Evolutionary conservation across 2,113 vertebrate species (phyloP), one percentile per base, ranked within the genome.

Genomic region (Rutilus rutilus): DNA sequence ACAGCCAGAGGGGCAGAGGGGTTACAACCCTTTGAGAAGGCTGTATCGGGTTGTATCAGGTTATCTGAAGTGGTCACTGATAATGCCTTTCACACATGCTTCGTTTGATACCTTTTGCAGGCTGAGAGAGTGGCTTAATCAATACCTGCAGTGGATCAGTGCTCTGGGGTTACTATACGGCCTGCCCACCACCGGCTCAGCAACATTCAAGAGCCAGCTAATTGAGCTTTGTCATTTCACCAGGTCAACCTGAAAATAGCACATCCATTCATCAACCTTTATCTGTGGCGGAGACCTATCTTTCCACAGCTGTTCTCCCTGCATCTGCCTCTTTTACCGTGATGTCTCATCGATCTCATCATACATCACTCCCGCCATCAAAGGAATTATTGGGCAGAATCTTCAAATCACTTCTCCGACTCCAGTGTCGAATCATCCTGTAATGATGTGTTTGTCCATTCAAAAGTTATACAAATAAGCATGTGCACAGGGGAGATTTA

Each of bases 31-130:
- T 78, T 80, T 87, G 79, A 91, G 88, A 88, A 89, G 91, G 78
- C 91, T 89, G 91, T 88, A 94, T 94, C 89, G 91, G 93, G 93
- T 94, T 92, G 91, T 91, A 89, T 89, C 91, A 91, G 93, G 94
- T 94, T 93, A 94, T 94, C 93, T 93, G 92, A 92, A 94, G 93
- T 93, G 92, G 89, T 91, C 64, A 84, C 90, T 93, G 93, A 93
- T 94, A 95, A 95, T 95, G 94, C 92, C 94, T 94, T 93, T 95
- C 89, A 94, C 93, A 93, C 93, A 90, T 92, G 92, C 91, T 91
- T 91, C 86, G 89, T 94, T 94, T 94, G 92, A 93, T 93, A 91
- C 85, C 88, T 91, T 91, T 92, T 90, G 85, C 85, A 73, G 11
- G 79, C 82, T 90, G 90, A 90, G 80, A 89, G 90, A 88, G 79